phyloP scores from a whole-genome alignment of 2,797 vertebrate genomes.

The Prunella strophiata region DNA sequence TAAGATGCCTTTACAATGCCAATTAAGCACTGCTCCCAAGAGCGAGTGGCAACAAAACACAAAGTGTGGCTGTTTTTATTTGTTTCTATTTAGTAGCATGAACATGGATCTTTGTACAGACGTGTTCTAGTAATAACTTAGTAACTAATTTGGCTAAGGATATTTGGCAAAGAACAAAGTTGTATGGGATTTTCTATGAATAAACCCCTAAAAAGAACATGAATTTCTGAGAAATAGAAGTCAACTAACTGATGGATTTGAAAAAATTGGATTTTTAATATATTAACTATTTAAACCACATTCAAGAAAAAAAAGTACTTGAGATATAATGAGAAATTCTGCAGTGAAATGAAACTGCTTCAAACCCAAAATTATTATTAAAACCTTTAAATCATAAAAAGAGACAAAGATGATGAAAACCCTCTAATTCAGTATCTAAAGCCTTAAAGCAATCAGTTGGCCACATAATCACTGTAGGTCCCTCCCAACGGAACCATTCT shows the following conservation, averaged over 20 bases:
- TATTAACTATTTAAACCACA: neutral
- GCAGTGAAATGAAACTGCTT: neutral
- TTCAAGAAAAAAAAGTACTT: neutral
- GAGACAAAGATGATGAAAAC: neutral
- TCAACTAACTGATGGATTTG: neutral
- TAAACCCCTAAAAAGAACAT: neutral
- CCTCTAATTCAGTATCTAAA: neutral
- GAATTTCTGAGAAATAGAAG: neutral
- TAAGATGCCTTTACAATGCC: neutral
- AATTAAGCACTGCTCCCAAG: neutral
- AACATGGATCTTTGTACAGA: neutral
- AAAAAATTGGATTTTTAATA: neutral
- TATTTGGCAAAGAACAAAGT: neutral
- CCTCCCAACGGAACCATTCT: neutral
- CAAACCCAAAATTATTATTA: neutral
- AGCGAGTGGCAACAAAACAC: neutral
- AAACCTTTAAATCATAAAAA: neutral
- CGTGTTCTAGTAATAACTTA: neutral
- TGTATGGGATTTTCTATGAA: neutral
- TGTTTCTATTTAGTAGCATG: neutral
- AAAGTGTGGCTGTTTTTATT: neutral
- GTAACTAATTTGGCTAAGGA: neutral
- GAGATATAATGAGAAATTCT: neutral
- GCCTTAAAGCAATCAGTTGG: neutral
- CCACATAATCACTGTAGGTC: neutral